Evolutionary conservation across 30 jellyfish, hydroid and myxozoan species (phyloP).

Genomic region (Aurelia coerulea): DNA sequence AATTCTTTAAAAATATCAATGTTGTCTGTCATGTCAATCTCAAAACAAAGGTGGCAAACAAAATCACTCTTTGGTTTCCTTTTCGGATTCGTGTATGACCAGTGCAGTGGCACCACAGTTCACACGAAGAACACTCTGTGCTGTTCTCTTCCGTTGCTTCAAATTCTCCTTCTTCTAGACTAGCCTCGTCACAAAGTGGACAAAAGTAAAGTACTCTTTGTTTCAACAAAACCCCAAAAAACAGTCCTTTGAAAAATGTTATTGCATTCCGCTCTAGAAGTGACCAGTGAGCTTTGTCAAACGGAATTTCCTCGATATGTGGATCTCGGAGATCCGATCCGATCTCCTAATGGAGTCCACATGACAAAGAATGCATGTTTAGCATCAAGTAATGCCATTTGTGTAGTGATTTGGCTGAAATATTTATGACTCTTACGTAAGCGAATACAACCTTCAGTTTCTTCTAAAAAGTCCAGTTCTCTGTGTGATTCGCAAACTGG

Average conservation of each 20-base stretch:
- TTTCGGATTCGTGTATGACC: slow-evolving; percentile 1
- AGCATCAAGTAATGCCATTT: slow-evolving; percentile 10
- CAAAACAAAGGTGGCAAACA: neutral
- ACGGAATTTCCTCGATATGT: slow-evolving; percentile 9
- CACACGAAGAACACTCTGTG: slow-evolving; percentile 6
- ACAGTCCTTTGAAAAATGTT: slow-evolving; percentile 35
- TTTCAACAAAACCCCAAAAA: slow-evolving; percentile 21
- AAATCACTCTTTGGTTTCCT: neutral
- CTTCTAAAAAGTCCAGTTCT: slow-evolving; percentile 21
- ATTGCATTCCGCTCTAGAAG: slow-evolving; percentile 3
- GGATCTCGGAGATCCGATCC: neutral
- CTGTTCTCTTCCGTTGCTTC: neutral
- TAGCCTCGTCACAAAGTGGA: slow-evolving; percentile 58
- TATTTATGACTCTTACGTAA: slow-evolving; percentile 37
- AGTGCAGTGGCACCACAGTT: neutral
- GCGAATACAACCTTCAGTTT: slow-evolving; percentile 1
- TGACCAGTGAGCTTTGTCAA: slow-evolving; percentile 27
- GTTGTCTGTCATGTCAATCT: neutral
- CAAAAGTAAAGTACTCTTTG: slow-evolving; percentile 47
- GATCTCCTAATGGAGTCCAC: slow-evolving; percentile 17
- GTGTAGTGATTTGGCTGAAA: slow-evolving; percentile 53
- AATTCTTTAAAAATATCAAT: neutral
- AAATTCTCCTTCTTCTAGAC: slow-evolving; percentile 24
- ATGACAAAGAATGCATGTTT: slow-evolving; percentile 24
- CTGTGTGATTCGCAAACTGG: slow-evolving; percentile 17